phyloP scores from a whole-genome alignment of 2,888 invertebrate genomes.

The Meteorus cinctellus region DNA sequence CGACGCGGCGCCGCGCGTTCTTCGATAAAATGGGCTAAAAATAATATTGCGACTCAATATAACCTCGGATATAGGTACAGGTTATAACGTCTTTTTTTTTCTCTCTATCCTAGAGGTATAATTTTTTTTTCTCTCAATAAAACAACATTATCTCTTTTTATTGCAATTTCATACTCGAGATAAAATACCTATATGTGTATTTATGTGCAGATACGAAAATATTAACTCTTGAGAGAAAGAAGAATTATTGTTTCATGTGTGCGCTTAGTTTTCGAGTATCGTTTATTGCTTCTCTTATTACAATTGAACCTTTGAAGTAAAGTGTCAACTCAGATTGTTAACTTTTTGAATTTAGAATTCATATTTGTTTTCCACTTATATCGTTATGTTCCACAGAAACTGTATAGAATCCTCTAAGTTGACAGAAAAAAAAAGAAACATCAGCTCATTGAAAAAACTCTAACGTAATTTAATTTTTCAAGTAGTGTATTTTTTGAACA shows the following conservation, averaged over 20 bases:
- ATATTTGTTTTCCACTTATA: too few relatives aligned
- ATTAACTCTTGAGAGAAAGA: not conserved
- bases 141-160: not conserved
- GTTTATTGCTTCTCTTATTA: too few relatives aligned
- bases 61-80: constrained; percentile 9
- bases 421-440: too few relatives aligned
- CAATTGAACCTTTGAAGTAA: too few relatives aligned
- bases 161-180: not conserved
- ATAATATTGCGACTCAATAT: constrained; percentile 45
- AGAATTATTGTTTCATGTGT: not conserved
- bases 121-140: constrained; percentile 24
- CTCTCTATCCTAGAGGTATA: constrained; percentile 27
- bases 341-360: too few relatives aligned
- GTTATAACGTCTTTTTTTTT: constrained; percentile 21
- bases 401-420: too few relatives aligned
- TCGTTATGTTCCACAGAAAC: too few relatives aligned
- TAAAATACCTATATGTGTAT: not conserved
- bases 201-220: not conserved
- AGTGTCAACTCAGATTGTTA: too few relatives aligned
- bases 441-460: too few relatives aligned
- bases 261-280: too few relatives aligned
- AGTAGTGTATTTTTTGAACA: too few relatives aligned
- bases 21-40: constrained; percentile 43
- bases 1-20: constrained; percentile 19
- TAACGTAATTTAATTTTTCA: too few relatives aligned